Conservation (phyloP, 2,113 vertebrate species). For the Gulo gulo region DNA sequence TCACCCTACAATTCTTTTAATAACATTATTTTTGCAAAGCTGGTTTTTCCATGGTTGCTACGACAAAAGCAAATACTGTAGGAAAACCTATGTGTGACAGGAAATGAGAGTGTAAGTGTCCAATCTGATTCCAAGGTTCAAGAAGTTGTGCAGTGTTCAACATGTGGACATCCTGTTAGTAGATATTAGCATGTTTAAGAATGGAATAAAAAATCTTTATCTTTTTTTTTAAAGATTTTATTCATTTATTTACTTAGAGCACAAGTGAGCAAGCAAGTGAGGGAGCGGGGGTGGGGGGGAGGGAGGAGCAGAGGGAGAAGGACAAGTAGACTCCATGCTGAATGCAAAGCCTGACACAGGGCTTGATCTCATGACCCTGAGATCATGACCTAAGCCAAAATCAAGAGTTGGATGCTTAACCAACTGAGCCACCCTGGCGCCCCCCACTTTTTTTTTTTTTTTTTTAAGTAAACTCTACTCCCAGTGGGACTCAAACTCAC, state of each 20-base stretch:
- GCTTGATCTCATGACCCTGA: neutral
- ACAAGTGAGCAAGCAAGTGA: neutral
- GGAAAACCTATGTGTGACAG: neutral
- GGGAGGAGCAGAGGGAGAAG: neutral
- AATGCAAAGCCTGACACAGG: neutral
- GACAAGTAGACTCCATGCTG: neutral
- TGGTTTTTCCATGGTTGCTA: neutral
- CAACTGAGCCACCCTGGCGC: too few species aligned
- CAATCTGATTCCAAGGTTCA: neutral
- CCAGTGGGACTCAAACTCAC: neutral
- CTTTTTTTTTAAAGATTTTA: neutral
- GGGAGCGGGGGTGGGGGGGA: too few species aligned
- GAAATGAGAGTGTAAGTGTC: neutral
- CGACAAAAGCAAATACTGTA: neutral
- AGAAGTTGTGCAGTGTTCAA: neutral
- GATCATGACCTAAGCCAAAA: neutral
- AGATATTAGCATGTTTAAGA: neutral
- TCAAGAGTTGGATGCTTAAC: neutral
- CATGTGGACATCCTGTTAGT: neutral
- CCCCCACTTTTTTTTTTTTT: too few species aligned
- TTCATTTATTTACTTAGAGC: neutral
- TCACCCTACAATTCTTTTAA: neutral
- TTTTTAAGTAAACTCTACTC: neutral
- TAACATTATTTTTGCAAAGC: neutral
- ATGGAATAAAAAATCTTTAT: neutral